phyloP scores from a whole-genome alignment of 1,140 invertebrate species.

The Ditylenchus dipsaci region DNA sequence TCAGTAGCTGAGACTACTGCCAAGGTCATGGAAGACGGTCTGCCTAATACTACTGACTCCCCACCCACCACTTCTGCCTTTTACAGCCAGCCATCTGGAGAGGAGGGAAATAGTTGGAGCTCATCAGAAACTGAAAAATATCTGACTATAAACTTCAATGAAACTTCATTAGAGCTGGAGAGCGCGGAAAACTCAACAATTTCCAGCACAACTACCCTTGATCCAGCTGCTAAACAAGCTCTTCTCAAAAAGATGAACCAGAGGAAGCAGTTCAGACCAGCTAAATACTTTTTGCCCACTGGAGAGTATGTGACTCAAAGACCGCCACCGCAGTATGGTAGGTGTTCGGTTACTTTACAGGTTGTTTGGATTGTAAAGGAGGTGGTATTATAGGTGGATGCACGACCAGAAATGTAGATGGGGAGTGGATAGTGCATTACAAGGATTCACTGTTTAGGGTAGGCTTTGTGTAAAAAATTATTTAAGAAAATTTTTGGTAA shows the following conservation, averaged over 20 bases:
- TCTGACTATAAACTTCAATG: neutral
- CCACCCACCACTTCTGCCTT: neutral
- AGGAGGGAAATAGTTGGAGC: neutral
- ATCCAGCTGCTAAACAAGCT: neutral
- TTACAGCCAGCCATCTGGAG: neutral
- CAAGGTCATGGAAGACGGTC: neutral
- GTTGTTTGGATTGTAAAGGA: neutral
- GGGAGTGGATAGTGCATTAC: constrained; percentile 49
- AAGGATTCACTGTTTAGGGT: constrained; percentile 46
- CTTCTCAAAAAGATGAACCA: neutral
- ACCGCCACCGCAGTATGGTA: constrained; percentile 15
- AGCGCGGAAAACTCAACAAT: neutral
- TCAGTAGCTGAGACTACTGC: neutral
- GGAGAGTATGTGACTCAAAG: constrained; percentile 32
- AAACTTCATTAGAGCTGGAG: neutral
- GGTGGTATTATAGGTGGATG: constrained; percentile 32
- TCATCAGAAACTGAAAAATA: too few species aligned
- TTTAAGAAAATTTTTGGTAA: too few species aligned
- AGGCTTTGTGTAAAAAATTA: constrained; percentile 5
- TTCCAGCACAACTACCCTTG: neutral
- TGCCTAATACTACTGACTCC: neutral
- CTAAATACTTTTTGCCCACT: neutral
- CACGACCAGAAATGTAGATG: constrained; percentile 44
- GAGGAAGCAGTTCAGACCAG: neutral
- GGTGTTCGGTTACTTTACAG: neutral